Percentiles rank a stretch among this genome's conserved stretches.
These are phyloP conservation scores for Heliconius nattereri DNA, from an alignment of 1,140 invertebrate species.

Conservation along the genomic window DNA sequence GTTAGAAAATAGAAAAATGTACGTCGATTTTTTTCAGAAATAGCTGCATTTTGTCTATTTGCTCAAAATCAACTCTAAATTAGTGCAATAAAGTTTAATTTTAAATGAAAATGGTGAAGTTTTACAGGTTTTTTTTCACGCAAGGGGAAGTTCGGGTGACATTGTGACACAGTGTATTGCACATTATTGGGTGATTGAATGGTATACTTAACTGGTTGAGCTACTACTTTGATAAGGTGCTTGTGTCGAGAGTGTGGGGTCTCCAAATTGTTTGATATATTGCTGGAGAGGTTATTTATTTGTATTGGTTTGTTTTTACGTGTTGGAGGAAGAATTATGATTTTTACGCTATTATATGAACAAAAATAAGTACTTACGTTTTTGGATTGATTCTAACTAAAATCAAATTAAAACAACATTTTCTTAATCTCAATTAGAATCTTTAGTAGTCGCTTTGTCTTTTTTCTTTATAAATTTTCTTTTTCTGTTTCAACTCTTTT, in stretches of 20 bases:
- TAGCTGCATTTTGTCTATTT: neutral
- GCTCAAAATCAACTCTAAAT: slow-evolving; percentile 20
- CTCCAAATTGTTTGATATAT: slow-evolving; percentile 51
- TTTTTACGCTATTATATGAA: too few relatives aligned
- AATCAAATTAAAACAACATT: too few relatives aligned
- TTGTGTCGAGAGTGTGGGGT: slow-evolving; percentile 54
- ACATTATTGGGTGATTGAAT: slow-evolving; percentile 79
- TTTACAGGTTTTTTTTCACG: slow-evolving; percentile 48
- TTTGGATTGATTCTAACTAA: too few relatives aligned
- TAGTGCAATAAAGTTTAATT: slow-evolving; percentile 29
- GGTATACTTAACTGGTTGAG: slow-evolving; percentile 69
- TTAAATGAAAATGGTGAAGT: neutral
- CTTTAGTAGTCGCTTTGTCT: too few relatives aligned
- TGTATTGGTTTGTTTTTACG: slow-evolving; percentile 11
- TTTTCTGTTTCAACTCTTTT: too few relatives aligned
- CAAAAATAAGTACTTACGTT: too few relatives aligned
- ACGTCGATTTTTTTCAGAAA: slow-evolving; percentile 58
- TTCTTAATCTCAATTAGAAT: too few relatives aligned
- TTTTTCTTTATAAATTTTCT: too few relatives aligned
- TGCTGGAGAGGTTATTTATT: slow-evolving; percentile 18
- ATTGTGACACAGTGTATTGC: slow-evolving; percentile 79
- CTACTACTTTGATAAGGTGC: slow-evolving; percentile 75
- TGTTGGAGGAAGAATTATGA: too few relatives aligned
- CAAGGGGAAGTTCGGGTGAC: slow-evolving; percentile 63
- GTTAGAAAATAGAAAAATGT: slow-evolving; percentile 53